Evolutionary conservation across 92 coral and sea anemone genomes (phyloP).

Genomic region (Palythoa grandis): DNA sequence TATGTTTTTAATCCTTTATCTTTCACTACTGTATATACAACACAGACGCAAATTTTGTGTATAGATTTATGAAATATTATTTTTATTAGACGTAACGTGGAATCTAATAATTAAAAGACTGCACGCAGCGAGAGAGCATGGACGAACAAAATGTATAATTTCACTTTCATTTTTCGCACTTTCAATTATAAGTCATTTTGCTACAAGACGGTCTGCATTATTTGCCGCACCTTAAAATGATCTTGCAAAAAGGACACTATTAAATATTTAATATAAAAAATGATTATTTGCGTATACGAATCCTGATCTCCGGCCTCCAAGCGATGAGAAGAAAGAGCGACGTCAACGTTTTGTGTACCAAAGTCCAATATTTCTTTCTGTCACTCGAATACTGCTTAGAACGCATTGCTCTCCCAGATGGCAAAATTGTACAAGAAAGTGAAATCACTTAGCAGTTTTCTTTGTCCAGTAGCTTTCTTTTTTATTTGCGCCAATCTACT

Average conservation of each 20-base stretch:
- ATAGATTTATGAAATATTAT: not conserved
- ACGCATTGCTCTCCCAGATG: not conserved
- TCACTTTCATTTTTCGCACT: not conserved
- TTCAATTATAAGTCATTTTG: constrained; percentile 24
- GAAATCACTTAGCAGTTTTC: not conserved
- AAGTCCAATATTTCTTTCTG: constrained; percentile 30
- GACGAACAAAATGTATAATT: not conserved
- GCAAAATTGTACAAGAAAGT: not conserved
- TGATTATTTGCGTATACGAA: constrained; percentile 2
- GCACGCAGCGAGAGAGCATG: constrained; percentile 18
- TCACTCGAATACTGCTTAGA: not conserved
- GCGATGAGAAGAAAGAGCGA: constrained; percentile 17
- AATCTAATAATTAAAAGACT: constrained; percentile 5
- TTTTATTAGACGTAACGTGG: not conserved
- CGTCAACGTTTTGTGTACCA: constrained; percentile 26
- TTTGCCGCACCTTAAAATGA: constrained; percentile 22
- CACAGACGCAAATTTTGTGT: not conserved
- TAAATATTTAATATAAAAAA: constrained; percentile 29
- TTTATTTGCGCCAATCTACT: too few relatives aligned
- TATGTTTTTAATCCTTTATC: not conserved
- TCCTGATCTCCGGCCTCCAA: constrained; percentile 14
- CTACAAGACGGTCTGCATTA: not conserved
- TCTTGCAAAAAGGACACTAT: constrained; percentile 9
- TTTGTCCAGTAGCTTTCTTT: not conserved
- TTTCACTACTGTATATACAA: not conserved